Base-by-base conservation (phyloP, 2,888 invertebrate species). In the Eristalinus aeneus region DNA sequence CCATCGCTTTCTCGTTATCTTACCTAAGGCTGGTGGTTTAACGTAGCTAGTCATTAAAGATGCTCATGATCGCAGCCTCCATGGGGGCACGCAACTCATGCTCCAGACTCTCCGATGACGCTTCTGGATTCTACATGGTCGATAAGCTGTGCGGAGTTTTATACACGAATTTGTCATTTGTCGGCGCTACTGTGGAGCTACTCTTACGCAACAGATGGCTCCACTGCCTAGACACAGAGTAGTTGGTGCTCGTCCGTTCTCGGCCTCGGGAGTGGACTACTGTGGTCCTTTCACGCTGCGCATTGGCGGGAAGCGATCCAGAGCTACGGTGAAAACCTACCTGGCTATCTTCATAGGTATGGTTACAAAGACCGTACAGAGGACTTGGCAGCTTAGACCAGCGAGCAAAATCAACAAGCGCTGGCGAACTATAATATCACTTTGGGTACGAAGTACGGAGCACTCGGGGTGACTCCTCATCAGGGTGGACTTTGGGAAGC, bases 41-140 rank as follows among this genome's bases (percentile, higher is more conserved):
- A 11, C 22, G 2, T 34, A 34, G 32, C 61, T 61, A 4, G 16
- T n/a, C n/a, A n/a, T n/a, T n/a, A n/a, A n/a, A n/a, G n/a, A n/a
- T n/a, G n/a, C n/a, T n/a, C n/a, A n/a, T 61, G 16, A 61, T 12
- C 5, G 12, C 20, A 60, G 68, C 6, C 61, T 69, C 3, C 76
- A 69, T 54, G 69, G 76, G 20, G 76, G 69, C 16, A 53, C 60
- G 5, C 76, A 77, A 16, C 20, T 77, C 1, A 77, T 53, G 69
- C 63, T 77, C 1, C 63, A 69, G 34, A 61, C 63, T 23, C 76
- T 76, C 6, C n/a, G n/a, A n/a, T n/a, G n/a, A n/a, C n/a, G n/a
- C n/a, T n/a, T n/a, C n/a, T n/a, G n/a, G n/a, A n/a, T n/a, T n/a
- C n/a, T n/a, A n/a, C n/a, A n/a, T n/a, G n/a, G n/a, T n/a, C 3